These are phyloP conservation scores for Chaenocephalus aceratus DNA, from an alignment of 2,113 vertebrate species.

Conservation along the genomic window DNA sequence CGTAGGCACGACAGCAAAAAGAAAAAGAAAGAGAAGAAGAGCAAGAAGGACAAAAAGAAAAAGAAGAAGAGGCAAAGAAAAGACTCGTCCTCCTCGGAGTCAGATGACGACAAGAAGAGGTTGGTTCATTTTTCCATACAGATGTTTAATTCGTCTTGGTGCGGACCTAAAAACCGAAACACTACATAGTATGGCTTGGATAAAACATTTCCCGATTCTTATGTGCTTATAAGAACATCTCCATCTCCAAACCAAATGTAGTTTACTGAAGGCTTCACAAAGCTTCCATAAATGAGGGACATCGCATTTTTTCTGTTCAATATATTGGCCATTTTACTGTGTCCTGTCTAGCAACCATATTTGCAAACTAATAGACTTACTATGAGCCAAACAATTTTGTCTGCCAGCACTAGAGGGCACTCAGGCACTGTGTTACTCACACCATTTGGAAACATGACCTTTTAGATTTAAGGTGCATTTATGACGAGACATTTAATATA, in stretches of 20 bases:
- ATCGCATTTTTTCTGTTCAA: not conserved
- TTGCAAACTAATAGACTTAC: not conserved
- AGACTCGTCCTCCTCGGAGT: constrained; percentile 66
- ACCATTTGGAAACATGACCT: not conserved
- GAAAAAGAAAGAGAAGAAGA: constrained; percentile 89
- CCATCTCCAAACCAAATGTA: not conserved
- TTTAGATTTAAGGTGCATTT: not conserved
- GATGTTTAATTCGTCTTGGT: not conserved
- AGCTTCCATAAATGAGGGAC: not conserved
- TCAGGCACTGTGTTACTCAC: constrained; percentile 29
- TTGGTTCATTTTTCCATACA: constrained; percentile 35
- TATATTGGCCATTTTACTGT: not conserved
- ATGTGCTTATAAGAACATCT: not conserved
- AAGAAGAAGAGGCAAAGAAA: constrained; percentile 84
- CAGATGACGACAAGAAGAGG: constrained; percentile 81
- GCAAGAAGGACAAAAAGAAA: constrained; percentile 87
- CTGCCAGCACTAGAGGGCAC: constrained; percentile 74
- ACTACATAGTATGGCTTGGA: not conserved
- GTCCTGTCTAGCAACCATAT: not conserved
- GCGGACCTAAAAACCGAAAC: not conserved
- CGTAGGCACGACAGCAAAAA: constrained; percentile 62
- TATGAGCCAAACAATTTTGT: not conserved
- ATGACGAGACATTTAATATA: not conserved
- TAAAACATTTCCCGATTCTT: not conserved
- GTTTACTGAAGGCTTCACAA: not conserved